A percentile compares a stretch with the other conserved stretches of the same genome.
These are phyloP conservation scores for Congeria kusceri DNA, from an alignment of 2,888 invertebrate species.

Conservation along the genomic window DNA sequence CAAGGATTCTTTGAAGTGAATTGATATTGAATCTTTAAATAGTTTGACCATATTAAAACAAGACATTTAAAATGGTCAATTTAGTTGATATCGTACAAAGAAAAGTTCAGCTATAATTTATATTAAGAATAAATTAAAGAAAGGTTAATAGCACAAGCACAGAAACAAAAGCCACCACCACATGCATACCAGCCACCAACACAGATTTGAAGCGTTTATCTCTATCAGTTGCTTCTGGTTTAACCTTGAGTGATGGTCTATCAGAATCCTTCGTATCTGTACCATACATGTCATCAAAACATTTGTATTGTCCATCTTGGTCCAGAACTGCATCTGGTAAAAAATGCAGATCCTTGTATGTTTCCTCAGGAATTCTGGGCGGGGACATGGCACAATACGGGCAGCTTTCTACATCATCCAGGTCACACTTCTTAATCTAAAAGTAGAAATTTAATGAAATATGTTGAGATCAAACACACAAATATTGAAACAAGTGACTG, in stretches of 20 bases:
- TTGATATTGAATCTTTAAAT: too few species aligned
- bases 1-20: too few species aligned
- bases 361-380: conserved; percentile 7
- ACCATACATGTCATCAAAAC: conserved; percentile 7
- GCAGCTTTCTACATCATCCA: conserved; percentile 8
- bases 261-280: conserved; percentile 11
- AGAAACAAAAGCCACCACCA: background rate
- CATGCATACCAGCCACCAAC: conserved; percentile 20
- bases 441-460: background rate
- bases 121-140: too few species aligned
- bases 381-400: conserved; percentile 12
- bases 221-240: conserved; percentile 9
- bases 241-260: background rate
- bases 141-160: too few species aligned
- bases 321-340: conserved; percentile 23
- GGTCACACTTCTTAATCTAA: conserved; percentile 29
- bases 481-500: background rate
- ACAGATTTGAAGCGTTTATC: conserved; percentile 18
- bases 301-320: conserved; percentile 4
- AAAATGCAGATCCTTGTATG: conserved; percentile 2
- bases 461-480: background rate
- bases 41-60: too few species aligned
- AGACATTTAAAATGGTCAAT: too few species aligned
- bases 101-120: too few species aligned
- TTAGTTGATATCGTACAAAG: too few species aligned